Base-by-base conservation (phyloP, 2,888 invertebrate genomes). In the Endotricha flammealis region DNA sequence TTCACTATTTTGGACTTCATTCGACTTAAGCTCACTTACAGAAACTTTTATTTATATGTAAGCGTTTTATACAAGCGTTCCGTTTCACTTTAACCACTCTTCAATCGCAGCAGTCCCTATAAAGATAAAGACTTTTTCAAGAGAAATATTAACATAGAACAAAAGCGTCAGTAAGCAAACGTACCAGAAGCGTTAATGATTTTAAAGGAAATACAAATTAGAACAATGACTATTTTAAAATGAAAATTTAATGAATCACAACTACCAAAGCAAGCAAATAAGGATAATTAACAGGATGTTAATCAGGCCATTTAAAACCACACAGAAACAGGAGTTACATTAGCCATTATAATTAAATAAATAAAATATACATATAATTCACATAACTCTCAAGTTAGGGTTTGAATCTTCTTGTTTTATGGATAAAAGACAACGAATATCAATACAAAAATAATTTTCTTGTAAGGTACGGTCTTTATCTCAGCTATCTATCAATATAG, bases 1-100 rank as follows among this genome's bases (percentile, higher is more conserved):
- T 87, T 88, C 72, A 65, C 67, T 48, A 79, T 65, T 66, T 85
- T 85, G 56, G 85, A 83, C 83, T 85, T 85, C 86, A 85, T 85
- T 79, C 83, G 80, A 54, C 56, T 64, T 50, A 51, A 56, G 59
- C 46, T 51, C 48, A 54, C 54, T 46, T 39, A 40, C 32, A 46
- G 43, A 46, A 31, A 42, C 45, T 55, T 12, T 27, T 27, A 27
- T 4, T 12, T 7, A 11, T 27, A 29, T 51, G 46, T 50, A 45
- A 50, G 46, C 49, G 42, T 47, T 44, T 36, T 46, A 53, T 45
- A 39, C 42, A 43, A 46, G 51, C 39, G 45, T 44, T 44, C 48
- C 39, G 46, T 36, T 41, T 39, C 44, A 41, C 38, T 38, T 36
- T 13, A 16, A 30, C 23, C 32, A 24, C 28, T 36, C 39, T 38